These are phyloP conservation scores for Bolinopsis microptera DNA, from an alignment of 37 sponge, comb jelly and placozoan species.

Conservation along the genomic window DNA sequence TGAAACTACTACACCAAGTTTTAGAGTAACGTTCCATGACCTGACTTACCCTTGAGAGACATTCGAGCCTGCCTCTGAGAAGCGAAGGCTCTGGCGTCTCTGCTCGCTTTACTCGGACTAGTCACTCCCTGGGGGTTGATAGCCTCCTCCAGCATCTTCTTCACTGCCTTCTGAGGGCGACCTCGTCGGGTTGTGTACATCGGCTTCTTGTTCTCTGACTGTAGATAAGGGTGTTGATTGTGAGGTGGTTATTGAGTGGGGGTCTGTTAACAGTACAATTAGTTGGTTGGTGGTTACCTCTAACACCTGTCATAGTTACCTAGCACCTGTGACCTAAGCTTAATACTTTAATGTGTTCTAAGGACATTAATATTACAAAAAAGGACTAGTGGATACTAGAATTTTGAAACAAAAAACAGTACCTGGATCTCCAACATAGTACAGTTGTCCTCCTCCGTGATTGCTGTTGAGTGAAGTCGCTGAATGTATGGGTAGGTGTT, in stretches of 20 bases:
- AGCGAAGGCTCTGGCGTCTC: neutral
- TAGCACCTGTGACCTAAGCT: too few relatives aligned
- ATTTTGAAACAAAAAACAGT: too few relatives aligned
- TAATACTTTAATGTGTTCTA: too few relatives aligned
- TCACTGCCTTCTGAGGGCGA: slow-evolving; percentile 20
- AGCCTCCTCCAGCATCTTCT: slow-evolving; percentile 48
- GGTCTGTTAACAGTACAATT: too few relatives aligned
- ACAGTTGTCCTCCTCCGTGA: slow-evolving; percentile 46
- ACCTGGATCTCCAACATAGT: slow-evolving; percentile 54
- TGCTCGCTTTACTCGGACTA: neutral
- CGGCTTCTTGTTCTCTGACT: slow-evolving; percentile 63
- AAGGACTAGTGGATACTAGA: too few relatives aligned
- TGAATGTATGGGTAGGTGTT: slow-evolving; percentile 56
- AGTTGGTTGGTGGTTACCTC: too few relatives aligned
- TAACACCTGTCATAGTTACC: too few relatives aligned
- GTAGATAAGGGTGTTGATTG: neutral
- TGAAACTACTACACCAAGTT: too few relatives aligned
- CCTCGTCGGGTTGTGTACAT: slow-evolving; percentile 52
- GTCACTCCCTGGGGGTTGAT: slow-evolving; percentile 35
- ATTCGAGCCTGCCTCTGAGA: neutral
- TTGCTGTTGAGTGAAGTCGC: neutral
- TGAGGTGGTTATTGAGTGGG: too few relatives aligned
- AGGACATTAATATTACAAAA: too few relatives aligned
- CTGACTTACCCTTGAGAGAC: neutral
- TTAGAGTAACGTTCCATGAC: too few relatives aligned